Percentiles rank a stretch among this genome's conserved stretches.
Evolutionary conservation across 1,140 invertebrate genomes (phyloP).

Genomic region (Drosophila grimshawi): DNA sequence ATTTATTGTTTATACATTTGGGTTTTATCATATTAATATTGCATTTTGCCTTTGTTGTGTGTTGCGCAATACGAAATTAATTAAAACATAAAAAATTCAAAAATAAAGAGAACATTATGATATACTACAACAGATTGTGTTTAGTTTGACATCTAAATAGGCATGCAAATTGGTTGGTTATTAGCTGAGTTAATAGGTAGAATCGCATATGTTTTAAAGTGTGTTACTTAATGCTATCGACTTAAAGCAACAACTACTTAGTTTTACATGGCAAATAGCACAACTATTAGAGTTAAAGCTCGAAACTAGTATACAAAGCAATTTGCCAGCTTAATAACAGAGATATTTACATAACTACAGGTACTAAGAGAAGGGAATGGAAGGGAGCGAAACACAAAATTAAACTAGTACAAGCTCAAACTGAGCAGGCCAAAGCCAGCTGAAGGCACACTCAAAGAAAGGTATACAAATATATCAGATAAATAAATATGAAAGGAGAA

Average conservation of each 20-base stretch:
- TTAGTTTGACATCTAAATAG: slow-evolving; percentile 8
- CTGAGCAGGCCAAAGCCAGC: slow-evolving; percentile 18
- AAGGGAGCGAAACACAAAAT: slow-evolving; percentile 2
- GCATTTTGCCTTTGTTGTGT: slow-evolving; percentile 24
- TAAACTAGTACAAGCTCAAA: slow-evolving; percentile 4
- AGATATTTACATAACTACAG: slow-evolving; percentile 8
- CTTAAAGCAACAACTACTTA: slow-evolving; percentile 3
- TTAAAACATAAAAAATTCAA: slow-evolving; percentile 36
- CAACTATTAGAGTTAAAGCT: slow-evolving; percentile 23
- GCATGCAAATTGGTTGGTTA: slow-evolving; percentile 11
- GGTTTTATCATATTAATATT: slow-evolving; percentile 32
- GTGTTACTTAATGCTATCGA: slow-evolving; percentile 16
- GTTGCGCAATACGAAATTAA: slow-evolving; percentile 23
- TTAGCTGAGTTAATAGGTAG: not conserved
- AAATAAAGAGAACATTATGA: slow-evolving; percentile 7
- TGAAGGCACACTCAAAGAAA: slow-evolving; percentile 18
- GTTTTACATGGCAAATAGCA: not conserved
- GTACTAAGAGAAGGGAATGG: not conserved
- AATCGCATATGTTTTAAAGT: slow-evolving; percentile 1
- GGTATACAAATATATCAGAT: not conserved
- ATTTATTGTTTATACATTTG: slow-evolving; percentile 29
- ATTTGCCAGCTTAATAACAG: slow-evolving; percentile 14
- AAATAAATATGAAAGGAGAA: not conserved
- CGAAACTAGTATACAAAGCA: slow-evolving; percentile 14
- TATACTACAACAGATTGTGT: not conserved